phyloP scores from a whole-genome alignment of 2,113 vertebrate species.

The Arothron firmamentum region DNA sequence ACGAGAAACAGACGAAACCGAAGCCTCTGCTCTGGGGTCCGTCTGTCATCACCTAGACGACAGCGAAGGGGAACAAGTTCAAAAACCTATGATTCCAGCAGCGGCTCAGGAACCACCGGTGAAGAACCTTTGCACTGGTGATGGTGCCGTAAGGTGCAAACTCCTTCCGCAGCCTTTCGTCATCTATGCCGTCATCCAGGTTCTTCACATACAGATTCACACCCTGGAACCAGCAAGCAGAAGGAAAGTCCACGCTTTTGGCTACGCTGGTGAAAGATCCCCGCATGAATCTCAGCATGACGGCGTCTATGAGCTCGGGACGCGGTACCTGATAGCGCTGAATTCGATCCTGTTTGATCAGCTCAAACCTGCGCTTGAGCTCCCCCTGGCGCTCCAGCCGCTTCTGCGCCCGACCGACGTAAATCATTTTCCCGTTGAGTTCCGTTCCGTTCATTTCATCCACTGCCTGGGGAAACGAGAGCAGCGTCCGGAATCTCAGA shows the following conservation, averaged over 20 bases:
- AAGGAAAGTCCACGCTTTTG: neutral
- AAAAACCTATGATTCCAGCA: neutral
- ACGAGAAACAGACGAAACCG: constrained; percentile 98
- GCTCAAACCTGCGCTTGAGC: constrained; percentile 89
- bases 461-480: constrained; percentile 79
- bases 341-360: constrained; percentile 90
- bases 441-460: constrained; percentile 91
- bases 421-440: constrained; percentile 82
- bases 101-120: no score
- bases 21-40: constrained; percentile 94
- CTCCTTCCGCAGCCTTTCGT: constrained; percentile 88
- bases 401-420: constrained; percentile 93
- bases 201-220: constrained; percentile 98
- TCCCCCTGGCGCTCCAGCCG: constrained; percentile 88
- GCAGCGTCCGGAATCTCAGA: neutral
- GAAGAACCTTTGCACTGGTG: constrained; percentile 90
- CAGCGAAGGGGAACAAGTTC: neutral
- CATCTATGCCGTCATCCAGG: constrained; percentile 88
- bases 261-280: neutral
- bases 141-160: constrained; percentile 95
- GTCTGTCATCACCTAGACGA: constrained; percentile 91
- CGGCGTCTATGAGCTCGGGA: no score
- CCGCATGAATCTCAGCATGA: neutral
- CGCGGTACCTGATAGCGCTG: constrained; percentile 86
- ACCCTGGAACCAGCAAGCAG: constrained; percentile 71